Evolutionary conservation across 2,113 vertebrate genomes (phyloP).

Genomic region (Peucedramus taeniatus): DNA sequence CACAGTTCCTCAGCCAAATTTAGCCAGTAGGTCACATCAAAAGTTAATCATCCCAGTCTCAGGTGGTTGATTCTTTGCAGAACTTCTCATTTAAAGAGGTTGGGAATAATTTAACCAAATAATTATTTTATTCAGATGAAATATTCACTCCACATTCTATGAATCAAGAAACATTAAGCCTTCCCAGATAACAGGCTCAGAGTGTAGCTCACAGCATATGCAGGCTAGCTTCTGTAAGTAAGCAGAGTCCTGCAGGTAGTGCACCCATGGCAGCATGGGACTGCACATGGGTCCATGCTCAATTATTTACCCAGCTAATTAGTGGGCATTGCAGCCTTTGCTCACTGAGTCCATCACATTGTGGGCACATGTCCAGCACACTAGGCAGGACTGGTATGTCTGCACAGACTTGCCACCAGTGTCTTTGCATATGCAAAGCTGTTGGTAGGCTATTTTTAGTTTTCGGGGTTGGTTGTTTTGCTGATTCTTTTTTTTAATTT

Average conservation of each 20-base stretch:
- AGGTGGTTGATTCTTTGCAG: not conserved
- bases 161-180: not conserved
- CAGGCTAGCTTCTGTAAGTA: not conserved
- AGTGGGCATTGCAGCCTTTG: not conserved
- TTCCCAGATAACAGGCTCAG: not conserved
- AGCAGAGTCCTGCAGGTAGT: not conserved
- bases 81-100: not conserved
- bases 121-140: not conserved
- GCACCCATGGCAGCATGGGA: not conserved
- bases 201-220: accelerated
- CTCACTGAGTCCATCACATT: not conserved
- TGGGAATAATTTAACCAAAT: not conserved
- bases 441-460: not conserved
- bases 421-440: not conserved
- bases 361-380: not conserved
- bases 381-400: not conserved
- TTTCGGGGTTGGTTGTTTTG: not conserved
- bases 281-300: not conserved
- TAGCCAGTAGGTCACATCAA: not conserved
- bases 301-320: not conserved
- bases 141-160: not conserved
- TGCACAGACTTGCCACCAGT: not conserved
- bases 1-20: not conserved
- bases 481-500: not conserved
- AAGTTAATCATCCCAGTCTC: not conserved